Conservation (phyloP, 2,797 vertebrate species). For the Falco columbarius region DNA sequence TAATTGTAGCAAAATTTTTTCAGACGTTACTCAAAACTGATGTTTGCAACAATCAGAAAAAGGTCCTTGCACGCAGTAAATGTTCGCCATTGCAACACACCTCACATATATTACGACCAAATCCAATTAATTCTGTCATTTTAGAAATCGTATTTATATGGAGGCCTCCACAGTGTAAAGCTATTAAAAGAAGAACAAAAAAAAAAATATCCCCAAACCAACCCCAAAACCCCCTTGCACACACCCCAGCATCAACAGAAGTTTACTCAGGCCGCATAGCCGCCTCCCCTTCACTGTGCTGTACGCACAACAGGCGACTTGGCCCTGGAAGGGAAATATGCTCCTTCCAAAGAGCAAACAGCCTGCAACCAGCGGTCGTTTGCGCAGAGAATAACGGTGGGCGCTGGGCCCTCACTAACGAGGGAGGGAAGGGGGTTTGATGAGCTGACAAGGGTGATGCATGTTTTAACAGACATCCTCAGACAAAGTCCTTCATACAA, state of each 20-base stretch:
- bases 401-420: background rate
- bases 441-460: background rate
- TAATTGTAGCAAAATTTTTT: background rate
- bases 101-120: background rate
- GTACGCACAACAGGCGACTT: background rate
- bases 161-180: background rate
- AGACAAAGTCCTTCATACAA: background rate
- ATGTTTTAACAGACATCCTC: background rate
- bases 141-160: background rate
- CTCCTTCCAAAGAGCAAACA: background rate
- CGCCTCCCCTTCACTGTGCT: background rate
- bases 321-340: background rate
- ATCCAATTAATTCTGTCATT: background rate
- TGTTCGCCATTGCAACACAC: background rate
- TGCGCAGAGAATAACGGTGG: background rate
- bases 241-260: background rate
- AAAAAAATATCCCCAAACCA: background rate
- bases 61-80: background rate
- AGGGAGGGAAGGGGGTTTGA: background rate
- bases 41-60: background rate
- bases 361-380: background rate
- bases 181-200: background rate
- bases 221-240: background rate
- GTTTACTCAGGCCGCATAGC: background rate
- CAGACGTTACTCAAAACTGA: background rate